Base-by-base conservation (phyloP, 1,140 invertebrate genomes). In the Neodiprion pinetum region DNA sequence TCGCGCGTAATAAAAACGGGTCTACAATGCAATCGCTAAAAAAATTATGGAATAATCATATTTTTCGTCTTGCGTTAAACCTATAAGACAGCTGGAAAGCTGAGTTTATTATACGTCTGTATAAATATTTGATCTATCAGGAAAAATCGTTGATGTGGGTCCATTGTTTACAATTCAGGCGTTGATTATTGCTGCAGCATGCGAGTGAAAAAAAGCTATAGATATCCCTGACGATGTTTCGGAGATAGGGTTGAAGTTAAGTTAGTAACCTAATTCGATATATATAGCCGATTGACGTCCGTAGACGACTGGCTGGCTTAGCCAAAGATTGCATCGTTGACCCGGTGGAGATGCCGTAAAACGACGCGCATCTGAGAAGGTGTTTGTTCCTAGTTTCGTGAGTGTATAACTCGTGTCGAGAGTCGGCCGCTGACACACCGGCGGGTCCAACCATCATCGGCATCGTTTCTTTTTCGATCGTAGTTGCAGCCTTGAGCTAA, bases 261-360 rank as follows among this genome's bases (percentile, higher is more conserved):
- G 40, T 47, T 4, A 69, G 67, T 69, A 69, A 69, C 67, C 67
- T 47, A 69, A 69, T 69, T 69, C 67, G 40, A 23, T 69, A 69
- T 69, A 69, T 69, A 69, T 69, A 69, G 67, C 14, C 67, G 67
- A 69, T 69, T 69, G 67, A 69, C 67, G 67, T 69, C 21, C 11
- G 67, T 23, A 47, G 40, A 47, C 17, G 67, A 23, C 67, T 69
- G 67, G 67, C 67, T 69, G 67, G 67, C 67, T 69, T 21, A 47
- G 67, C 67, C 67, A 69, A 69, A 69, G 67, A 69, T 69, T 69
- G 67, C 67, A 69, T 69, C 17, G 67, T 69, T 47, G 67, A 21
- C 21, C 67, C 21, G 67, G 14, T 47, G 21, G 21, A 11, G 67
- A 69, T 23, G 67, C 21, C 40, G 67, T 69, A 69, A 69, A 21